Evolutionary conservation across 2,113 vertebrate species (phyloP), one percentile per base, ranked within the genome.

Genomic region (Ailurus styani): DNA sequence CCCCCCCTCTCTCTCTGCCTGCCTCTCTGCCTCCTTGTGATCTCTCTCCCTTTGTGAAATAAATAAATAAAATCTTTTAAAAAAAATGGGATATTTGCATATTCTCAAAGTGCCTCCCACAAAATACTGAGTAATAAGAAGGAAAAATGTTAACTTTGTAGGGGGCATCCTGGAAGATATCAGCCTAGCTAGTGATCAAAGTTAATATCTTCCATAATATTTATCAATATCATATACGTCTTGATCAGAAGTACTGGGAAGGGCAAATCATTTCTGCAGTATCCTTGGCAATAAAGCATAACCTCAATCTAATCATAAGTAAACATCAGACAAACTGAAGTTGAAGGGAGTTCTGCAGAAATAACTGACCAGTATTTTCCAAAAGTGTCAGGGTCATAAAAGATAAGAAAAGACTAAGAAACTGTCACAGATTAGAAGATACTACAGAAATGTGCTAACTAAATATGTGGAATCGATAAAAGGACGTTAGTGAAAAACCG

Each of bases 51-150:
- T n/a, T n/a, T n/a, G n/a, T n/a, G n/a, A n/a, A n/a, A n/a, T n/a
- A n/a, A n/a, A n/a, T n/a, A n/a, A n/a, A n/a, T n/a, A n/a, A n/a
- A n/a, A n/a, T n/a, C n/a, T n/a, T n/a, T n/a, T n/a, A n/a, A n/a
- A 66, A 42, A 40, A 87, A 81, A 84, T 7, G 94, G 2, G 15
- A 23, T 91, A 72, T 73, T 73, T 90, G 25, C 29, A 73, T 50
- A 29, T 77, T 88, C 62, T 87, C 50, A 83, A 95, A 72, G 50
- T 70, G 40, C 23, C 20, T 73, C 17, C 7, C 20, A 42, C 37
- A 37, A 96, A 87, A 84, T 82, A 60, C 15, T 94, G 37, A 93
- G 17, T 60, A 96, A 78, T 66, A 68, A 78, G 52, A 57, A 90
- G 2, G 18, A 34, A 17, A 85, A 91, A 81, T 15, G 40, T 1